Conservation (phyloP, 37 sponge, comb jelly and placozoan genomes). For the Aplysina aerophoba region DNA sequence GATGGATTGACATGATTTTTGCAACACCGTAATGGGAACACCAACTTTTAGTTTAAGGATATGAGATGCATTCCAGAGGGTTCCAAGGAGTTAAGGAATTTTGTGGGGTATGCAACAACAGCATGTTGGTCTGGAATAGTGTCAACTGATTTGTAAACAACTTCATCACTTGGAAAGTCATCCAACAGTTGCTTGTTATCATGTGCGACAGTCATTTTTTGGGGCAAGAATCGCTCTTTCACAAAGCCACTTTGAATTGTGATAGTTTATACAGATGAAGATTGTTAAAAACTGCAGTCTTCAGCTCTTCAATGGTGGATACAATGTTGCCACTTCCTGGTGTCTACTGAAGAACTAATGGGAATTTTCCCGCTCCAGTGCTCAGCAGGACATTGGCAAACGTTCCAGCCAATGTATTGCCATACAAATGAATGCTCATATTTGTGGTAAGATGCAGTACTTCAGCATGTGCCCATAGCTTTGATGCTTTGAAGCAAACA, state of each 20-base stretch:
- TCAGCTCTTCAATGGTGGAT: background rate
- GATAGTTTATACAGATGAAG: background rate
- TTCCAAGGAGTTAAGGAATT: conserved; percentile 38
- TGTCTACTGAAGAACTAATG: background rate
- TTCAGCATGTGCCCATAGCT: conserved; percentile 6
- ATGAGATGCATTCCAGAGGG: conserved; percentile 29
- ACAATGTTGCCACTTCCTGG: background rate
- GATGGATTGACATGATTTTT: conserved; percentile 29
- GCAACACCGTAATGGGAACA: conserved; percentile 31
- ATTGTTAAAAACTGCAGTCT: background rate
- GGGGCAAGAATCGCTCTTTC: conserved; percentile 48
- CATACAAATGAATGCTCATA: conserved; percentile 3
- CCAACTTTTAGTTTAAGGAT: conserved; percentile 23
- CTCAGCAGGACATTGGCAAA: background rate
- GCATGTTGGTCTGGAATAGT: background rate
- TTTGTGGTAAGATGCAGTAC: conserved; percentile 28
- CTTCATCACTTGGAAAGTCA: background rate
- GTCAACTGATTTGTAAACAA: conserved; percentile 37
- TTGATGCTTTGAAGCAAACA: conserved; percentile 16
- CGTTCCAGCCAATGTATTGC: conserved; percentile 14
- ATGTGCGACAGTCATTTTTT: conserved; percentile 6
- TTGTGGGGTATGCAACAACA: conserved; percentile 23
- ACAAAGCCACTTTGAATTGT: conserved; percentile 16
- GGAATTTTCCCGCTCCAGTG: conserved; percentile 31
- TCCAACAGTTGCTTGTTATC: conserved; percentile 21